A percentile compares a stretch with the other conserved stretches of the same genome.
Conservation (phyloP, 2,888 invertebrate species). For the Boloria euphrosyne region DNA sequence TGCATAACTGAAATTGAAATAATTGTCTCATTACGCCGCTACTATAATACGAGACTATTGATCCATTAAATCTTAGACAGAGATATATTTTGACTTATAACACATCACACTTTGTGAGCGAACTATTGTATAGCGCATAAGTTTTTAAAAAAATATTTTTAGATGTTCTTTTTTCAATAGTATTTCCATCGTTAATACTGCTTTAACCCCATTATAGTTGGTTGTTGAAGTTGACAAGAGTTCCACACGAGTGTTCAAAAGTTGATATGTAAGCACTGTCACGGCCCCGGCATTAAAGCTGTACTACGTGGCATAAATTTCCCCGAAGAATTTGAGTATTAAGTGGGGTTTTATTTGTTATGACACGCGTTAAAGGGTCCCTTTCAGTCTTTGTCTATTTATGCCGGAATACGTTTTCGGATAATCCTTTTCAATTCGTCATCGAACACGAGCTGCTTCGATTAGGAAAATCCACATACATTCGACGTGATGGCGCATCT, state of each 20-base stretch:
- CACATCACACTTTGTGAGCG: no score
- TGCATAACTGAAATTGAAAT: no score
- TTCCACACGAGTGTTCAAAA: constrained; percentile 50
- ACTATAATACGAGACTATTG: no score
- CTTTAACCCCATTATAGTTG: constrained; percentile 5
- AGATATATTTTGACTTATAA: no score
- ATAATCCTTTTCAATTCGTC: constrained; percentile 40
- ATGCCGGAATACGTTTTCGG: constrained; percentile 40
- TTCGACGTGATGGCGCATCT: constrained; percentile 27
- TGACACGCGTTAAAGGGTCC: constrained; percentile 65
- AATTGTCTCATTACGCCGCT: no score
- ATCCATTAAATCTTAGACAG: no score
- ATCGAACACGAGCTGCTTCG: constrained; percentile 34
- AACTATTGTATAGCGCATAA: not conserved
- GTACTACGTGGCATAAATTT: constrained; percentile 78
- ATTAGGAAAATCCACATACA: constrained; percentile 30
- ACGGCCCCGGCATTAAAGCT: constrained; percentile 75
- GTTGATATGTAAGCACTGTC: constrained; percentile 76
- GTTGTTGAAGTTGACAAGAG: constrained; percentile 27
- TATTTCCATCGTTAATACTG: constrained; percentile 10
- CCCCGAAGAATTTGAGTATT: constrained; percentile 72
- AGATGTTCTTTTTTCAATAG: not conserved
- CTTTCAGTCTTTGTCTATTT: constrained; percentile 46
- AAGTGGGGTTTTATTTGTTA: constrained; percentile 78
- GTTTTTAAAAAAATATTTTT: not conserved